Evolutionary conservation across 2,888 invertebrate species (phyloP), one percentile per base, ranked within the genome.

Genomic region (Cistogaster globosa): DNA sequence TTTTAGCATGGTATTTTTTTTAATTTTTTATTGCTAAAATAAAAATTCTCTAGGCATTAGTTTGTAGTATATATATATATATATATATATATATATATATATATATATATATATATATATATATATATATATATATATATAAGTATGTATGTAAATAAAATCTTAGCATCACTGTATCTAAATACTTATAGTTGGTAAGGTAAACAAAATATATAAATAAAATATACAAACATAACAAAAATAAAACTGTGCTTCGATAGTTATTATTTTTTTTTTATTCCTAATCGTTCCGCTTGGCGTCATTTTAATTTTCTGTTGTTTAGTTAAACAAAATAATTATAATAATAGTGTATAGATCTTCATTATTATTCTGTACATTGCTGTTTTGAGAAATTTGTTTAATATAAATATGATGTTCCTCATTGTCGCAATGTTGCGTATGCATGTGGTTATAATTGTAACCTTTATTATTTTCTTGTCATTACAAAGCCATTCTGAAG

Each of bases 211-310:
- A 32, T 32, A 32, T 5, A 32, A 32, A 32, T 5, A 32, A 32
- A 32, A 8, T 7, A 32, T 32, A 32, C 2, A 7, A 5, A 32
- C 8, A 32, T 7, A 32, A 32, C 1, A n/a, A n/a, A n/a, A 7
- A 32, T 32, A 32, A 32, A 74, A 55, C 62, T 42, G 18, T 63
- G 63, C 38, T 42, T 53, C 63, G 18, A 38, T 18, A 76, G 48
- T 63, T 67, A 42, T 58, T 58, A 65, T 63, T 32, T 22, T 1
- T 42, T 45, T 32, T 67, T 38, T 75, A n/a, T 22, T 79, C 75
- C 65, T 75, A 65, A 48, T 65, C 58, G 79, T 72, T 84, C 68
- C 80, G 76, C 84, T 57, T 80, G 84, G 84, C 71, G 71, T 62
- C 67, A 60, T 76, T 74, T 71, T 14, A 63, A 36, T 51, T 48